Evolutionary conservation across 2,888 invertebrate genomes (phyloP).

Genomic region (Psylliodes chrysocephalus): DNA sequence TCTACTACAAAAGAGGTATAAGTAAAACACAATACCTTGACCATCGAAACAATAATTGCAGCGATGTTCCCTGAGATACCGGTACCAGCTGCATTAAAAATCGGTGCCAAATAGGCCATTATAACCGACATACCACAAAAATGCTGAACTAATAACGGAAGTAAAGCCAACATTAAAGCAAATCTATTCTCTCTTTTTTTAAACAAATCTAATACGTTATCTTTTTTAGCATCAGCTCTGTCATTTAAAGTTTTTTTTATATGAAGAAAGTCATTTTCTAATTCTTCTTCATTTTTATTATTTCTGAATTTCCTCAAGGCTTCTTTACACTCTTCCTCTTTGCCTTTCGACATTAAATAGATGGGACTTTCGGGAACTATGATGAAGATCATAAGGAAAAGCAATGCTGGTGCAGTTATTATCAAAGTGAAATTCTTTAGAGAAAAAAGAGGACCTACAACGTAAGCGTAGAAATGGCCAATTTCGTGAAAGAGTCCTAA

Average conservation of each 20-base stretch:
- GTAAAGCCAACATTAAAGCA: no score
- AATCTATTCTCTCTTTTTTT: background rate
- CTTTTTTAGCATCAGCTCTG: background rate
- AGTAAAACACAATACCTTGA: constrained; percentile 74
- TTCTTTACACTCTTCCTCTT: no score
- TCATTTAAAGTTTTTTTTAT: background rate
- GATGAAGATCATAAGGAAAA: constrained; percentile 38
- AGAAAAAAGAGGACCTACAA: constrained; percentile 19
- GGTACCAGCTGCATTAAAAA: no score
- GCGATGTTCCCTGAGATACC: constrained; percentile 25
- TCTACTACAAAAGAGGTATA: constrained; percentile 80
- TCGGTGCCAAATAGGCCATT: constrained; percentile 21
- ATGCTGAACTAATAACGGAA: background rate
- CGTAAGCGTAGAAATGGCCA: constrained; percentile 22
- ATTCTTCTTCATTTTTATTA: constrained; percentile 4
- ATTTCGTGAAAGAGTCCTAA: background rate
- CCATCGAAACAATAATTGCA: constrained; percentile 23
- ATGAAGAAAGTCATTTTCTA: background rate
- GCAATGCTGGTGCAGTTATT: constrained; percentile 30
- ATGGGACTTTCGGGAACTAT: constrained; percentile 43
- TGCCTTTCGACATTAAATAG: constrained; percentile 34
- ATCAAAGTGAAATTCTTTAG: constrained; percentile 21
- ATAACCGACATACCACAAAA: constrained; percentile 21
- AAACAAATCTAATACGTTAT: background rate
- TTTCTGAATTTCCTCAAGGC: no score